These are phyloP conservation scores for Ceyx margarethae DNA, from an alignment of 2,113 vertebrate genomes.

Conservation along the genomic window DNA sequence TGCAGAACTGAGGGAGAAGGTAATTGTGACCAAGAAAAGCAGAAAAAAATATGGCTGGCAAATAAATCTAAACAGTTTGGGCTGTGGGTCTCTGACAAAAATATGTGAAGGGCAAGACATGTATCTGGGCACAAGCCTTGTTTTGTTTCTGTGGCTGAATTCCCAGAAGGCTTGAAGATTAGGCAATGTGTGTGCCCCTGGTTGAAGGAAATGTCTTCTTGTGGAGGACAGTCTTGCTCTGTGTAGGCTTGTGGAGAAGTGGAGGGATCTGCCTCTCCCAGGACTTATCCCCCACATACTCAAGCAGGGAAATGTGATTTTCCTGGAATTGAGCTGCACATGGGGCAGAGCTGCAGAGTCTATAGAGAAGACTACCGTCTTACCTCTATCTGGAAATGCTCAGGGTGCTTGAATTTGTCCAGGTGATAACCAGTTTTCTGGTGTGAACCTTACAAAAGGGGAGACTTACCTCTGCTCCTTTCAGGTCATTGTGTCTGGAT, in stretches of 20 bases:
- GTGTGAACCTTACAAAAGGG: neutral
- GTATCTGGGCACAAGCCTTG: neutral
- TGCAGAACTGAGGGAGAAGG: neutral
- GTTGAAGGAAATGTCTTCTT: neutral
- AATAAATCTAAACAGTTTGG: neutral
- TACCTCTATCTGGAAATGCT: neutral
- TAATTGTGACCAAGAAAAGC: neutral
- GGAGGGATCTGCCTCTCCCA: neutral
- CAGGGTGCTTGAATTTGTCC: neutral
- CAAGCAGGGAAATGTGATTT: neutral
- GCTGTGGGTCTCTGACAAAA: neutral
- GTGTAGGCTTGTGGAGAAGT: neutral
- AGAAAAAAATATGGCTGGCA: neutral
- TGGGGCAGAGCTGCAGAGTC: neutral
- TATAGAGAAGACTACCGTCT: neutral
- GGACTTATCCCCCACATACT: neutral
- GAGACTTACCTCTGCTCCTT: neutral
- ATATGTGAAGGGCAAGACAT: no score
- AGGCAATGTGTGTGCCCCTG: neutral
- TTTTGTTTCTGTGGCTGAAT: neutral
- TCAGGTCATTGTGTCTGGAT: conserved; percentile 83
- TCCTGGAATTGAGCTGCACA: neutral
- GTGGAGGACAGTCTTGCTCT: neutral
- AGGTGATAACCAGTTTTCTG: neutral
- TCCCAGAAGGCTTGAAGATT: conserved; percentile 2